Evolutionary conservation across 2,797 vertebrate genomes (phyloP).

Genomic region (Anguilla megastoma): DNA sequence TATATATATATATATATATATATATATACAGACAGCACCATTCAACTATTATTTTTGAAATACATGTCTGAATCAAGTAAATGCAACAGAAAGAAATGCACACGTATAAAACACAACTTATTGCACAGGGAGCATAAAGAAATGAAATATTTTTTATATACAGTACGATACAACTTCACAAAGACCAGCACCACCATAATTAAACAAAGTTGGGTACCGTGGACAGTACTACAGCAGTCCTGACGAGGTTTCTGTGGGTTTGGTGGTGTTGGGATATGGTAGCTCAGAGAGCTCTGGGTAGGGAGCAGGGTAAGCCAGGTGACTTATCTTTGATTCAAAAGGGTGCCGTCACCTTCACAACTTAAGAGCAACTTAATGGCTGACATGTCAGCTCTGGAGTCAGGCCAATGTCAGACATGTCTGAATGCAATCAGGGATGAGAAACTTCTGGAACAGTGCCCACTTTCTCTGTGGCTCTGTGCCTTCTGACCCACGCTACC

Average conservation of each 20-base stretch:
- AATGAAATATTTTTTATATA: background rate
- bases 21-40: background rate
- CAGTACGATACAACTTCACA: background rate
- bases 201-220: background rate
- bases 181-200: background rate
- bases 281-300: background rate
- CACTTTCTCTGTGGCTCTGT: background rate
- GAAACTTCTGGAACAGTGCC: slow-evolving; percentile 47
- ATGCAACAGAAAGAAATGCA: background rate
- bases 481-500: background rate
- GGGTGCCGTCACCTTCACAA: slow-evolving; percentile 55
- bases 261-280: background rate
- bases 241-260: background rate
- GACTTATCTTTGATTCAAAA: slow-evolving; percentile 50
- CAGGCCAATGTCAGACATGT: slow-evolving; percentile 67
- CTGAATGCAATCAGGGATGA: slow-evolving; percentile 57
- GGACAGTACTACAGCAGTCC: background rate
- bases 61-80: slow-evolving; percentile 48
- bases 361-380: slow-evolving; percentile 64
- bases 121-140: background rate
- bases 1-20: background rate
- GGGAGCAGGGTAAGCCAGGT: background rate
- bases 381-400: slow-evolving; percentile 56
- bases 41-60: slow-evolving; percentile 32
- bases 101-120: background rate